Evolutionary conservation across 2,888 invertebrate species (phyloP), one percentile per base, ranked within the genome.

Genomic region (Cataglyphis cursor): DNA sequence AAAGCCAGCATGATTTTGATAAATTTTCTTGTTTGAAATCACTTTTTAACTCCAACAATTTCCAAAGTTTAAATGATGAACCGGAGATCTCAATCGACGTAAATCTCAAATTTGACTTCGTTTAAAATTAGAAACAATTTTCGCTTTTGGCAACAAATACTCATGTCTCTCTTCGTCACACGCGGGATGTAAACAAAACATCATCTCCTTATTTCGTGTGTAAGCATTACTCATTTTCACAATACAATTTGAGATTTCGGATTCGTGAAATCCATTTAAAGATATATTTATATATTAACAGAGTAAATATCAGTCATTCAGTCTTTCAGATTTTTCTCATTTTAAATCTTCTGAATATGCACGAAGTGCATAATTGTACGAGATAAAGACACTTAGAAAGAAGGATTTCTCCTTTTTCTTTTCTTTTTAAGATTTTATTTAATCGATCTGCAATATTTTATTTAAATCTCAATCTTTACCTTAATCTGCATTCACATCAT

Each of bases 391-490:
- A 15, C n/a, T 8, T 9, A 0, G 1, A 65, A 59, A 9, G 5
- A 4, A 9, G 10, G 0, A 31, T 12, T 15, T 12, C 31, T 44
- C 3, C 5, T 1, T 9, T 21, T 31, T 51, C 5, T 31, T 28
- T n/a, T 51, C 18, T 51, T 21, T 48, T 68, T 44, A 15, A 61
- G 61, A 28, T 68, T n/a, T 51, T 51, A n/a, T 51, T 31, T 24
- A 3, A 6, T 4, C 15, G 28, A 10, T 0, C 48, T 15, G 1
- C 8, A n/a, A 51, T 31, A 8, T 8, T 51, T 8, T 15, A 48
- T 51, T 8, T 15, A 48, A 48, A 21, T 65, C n/a, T 51, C 21
- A 2, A n/a, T 31, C 3, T 21, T 48, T n/a, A n/a, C 9, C 3
- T 54, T 4, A 3, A 4, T 57, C 1, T 24, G 21, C n/a, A 24